Evolutionary conservation across 2,797 vertebrate genomes (phyloP), one percentile per base, ranked within the genome.

Genomic region (Myiotriccus ornatus): DNA sequence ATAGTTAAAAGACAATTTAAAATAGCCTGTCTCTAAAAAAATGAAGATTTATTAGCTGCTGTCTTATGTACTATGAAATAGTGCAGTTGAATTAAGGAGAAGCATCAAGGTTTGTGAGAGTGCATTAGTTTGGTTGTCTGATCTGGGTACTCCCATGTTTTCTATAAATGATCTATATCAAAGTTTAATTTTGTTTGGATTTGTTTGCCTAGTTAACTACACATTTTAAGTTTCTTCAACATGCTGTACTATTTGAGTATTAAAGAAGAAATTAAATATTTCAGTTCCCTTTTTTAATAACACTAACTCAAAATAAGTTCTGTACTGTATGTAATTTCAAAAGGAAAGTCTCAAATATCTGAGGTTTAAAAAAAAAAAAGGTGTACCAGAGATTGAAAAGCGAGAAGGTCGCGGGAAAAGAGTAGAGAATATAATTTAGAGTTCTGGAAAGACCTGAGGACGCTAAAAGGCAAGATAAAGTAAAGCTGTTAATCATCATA

Each of bases 191-290:
- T 78, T 35, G 35, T 27, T 56, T 43, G 43, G 19, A 22, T 56
- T 32, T 64, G 27, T 79, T 87, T 65, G 37, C 28, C 16, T 37
- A 39, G 28, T 39, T 82, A 76, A 53, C 24, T 39, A 4, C 1
- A 1, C 3, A 2, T 75, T 93, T 88, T 55, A 65, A 53, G 47
- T 75, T 89, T 87, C 62, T 92, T 82, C 30, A 70, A 35, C 25
- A 7, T 47, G 5, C 1, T 84, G 49, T 84, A 88, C 74, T 62
- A 57, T 75, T 46, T 69, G 67, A 91, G 47, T 21, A 65, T 89
- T 76, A 88, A 91, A 95, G 81, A 90, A 77, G 37, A 89, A 95
- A 89, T 93, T 47, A 52, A 41, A 27, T 77, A n/a, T 87, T 75
- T 94, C 76, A 17, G 63, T 95, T 95, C 65, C n/a, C 43, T 73